Evolutionary conservation across 2,797 vertebrate genomes (phyloP).

Genomic region (Gobio occitaniae): DNA sequence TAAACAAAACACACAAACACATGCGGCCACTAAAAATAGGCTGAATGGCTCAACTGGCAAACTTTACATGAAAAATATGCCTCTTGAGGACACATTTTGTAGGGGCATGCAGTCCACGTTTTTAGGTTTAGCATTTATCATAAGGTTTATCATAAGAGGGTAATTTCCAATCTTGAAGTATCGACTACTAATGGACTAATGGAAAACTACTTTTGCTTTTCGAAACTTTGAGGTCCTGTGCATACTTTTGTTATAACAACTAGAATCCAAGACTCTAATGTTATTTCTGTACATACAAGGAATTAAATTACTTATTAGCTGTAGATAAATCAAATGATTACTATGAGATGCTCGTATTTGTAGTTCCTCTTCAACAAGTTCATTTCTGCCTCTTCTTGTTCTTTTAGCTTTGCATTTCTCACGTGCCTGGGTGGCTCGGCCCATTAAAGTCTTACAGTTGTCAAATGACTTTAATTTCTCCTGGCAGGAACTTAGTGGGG

Average conservation of each 20-base stretch:
- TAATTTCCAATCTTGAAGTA: not conserved
- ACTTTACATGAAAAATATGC: slow-evolving; percentile 41
- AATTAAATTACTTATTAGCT: not conserved
- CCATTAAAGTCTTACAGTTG: slow-evolving; percentile 50
- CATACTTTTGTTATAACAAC: not conserved
- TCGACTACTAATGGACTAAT: not conserved
- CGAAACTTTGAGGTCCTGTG: not conserved
- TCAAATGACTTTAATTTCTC: slow-evolving; percentile 56
- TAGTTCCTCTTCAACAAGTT: not conserved
- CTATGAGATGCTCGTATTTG: not conserved
- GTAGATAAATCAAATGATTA: not conserved
- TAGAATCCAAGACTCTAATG: not conserved
- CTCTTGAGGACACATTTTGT: slow-evolving; percentile 6
- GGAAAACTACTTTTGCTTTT: not conserved
- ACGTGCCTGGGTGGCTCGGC: slow-evolving; percentile 42
- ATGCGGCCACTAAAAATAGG: slow-evolving; percentile 55
- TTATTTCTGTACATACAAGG: not conserved
- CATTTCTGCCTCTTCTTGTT: not conserved
- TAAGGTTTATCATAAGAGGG: not conserved
- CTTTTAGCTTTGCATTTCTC: slow-evolving; percentile 5
- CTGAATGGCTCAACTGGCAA: slow-evolving; percentile 68
- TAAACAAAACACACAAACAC: slow-evolving; percentile 72
- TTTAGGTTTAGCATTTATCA: not conserved
- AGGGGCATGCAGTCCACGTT: not conserved
- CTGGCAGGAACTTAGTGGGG: slow-evolving; percentile 57